These are phyloP conservation scores for Ranitomeya imitator DNA, from an alignment of 2,113 vertebrate species.

Conservation along the genomic window DNA sequence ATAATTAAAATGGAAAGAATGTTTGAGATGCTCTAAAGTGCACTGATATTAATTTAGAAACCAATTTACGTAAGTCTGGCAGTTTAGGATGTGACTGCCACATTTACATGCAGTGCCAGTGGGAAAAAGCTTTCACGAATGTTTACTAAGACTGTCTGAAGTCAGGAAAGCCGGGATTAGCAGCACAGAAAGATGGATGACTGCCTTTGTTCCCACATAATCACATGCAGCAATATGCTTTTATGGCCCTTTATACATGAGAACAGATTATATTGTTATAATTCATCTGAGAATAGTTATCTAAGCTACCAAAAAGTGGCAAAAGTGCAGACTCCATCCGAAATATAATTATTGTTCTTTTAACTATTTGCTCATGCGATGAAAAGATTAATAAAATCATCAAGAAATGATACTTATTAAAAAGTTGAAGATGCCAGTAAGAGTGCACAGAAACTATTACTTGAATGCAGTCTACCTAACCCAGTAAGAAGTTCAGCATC, in stretches of 20 bases:
- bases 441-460: too few species aligned
- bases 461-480: too few species aligned
- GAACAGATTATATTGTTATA: background rate
- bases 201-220: slow-evolving; percentile 15
- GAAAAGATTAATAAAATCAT: background rate
- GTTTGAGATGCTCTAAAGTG: background rate
- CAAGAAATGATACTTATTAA: background rate
- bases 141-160: background rate
- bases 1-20: slow-evolving; percentile 28
- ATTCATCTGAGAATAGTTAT: background rate
- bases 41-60: slow-evolving; percentile 27
- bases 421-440: too few species aligned
- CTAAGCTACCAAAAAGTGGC: background rate
- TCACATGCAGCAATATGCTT: background rate
- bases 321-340: background rate
- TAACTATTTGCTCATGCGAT: background rate
- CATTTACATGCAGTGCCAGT: background rate
- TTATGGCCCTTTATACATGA: background rate
- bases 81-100: slow-evolving; percentile 6
- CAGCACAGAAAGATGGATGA: background rate
- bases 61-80: slow-evolving; percentile 17
- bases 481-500: too few species aligned
- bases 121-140: slow-evolving; percentile 1
- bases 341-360: background rate
- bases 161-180: slow-evolving; percentile 9